These are phyloP conservation scores for Elymnias hypermnestra DNA, from an alignment of 1,140 invertebrate genomes.

Conservation along the genomic window DNA sequence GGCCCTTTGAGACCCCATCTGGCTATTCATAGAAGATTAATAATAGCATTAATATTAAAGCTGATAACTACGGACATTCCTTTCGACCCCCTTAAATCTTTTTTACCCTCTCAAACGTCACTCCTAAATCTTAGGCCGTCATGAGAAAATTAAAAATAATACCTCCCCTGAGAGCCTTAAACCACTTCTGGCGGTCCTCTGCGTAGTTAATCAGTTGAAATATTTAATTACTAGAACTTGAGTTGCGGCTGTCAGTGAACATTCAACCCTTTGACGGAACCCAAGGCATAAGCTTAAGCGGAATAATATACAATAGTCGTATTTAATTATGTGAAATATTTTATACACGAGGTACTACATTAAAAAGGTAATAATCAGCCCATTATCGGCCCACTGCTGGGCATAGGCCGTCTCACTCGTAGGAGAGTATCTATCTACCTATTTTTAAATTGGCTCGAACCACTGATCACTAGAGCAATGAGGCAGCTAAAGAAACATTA, in stretches of 20 bases:
- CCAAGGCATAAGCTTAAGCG: conserved; percentile 20
- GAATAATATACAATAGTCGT: no score
- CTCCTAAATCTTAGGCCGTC: conserved; percentile 46
- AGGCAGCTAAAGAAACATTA: no score
- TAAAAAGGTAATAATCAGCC: no score
- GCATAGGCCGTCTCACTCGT: no score
- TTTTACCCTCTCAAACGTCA: conserved; percentile 49
- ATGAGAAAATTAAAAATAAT: conserved; percentile 67
- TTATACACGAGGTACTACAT: no score
- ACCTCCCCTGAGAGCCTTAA: conserved; percentile 36
- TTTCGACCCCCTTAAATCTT: conserved; percentile 49
- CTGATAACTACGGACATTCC: conserved; percentile 43
- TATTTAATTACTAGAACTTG: conserved; percentile 64
- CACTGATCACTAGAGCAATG: no score
- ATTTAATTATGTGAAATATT: no score
- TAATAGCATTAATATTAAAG: conserved; percentile 58
- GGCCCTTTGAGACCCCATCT: no score
- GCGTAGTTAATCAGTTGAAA: conserved; percentile 68
- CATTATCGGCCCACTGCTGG: no score
- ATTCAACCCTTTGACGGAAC: conserved; percentile 35
- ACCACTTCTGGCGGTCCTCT: conserved; percentile 43
- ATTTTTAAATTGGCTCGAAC: no score
- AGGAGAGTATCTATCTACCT: no score
- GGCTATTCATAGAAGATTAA: no score
- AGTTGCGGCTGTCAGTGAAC: conserved; percentile 39